These are phyloP conservation scores for Acestrorhynchus altus DNA, from an alignment of 2,797 vertebrate genomes.

Conservation along the genomic window DNA sequence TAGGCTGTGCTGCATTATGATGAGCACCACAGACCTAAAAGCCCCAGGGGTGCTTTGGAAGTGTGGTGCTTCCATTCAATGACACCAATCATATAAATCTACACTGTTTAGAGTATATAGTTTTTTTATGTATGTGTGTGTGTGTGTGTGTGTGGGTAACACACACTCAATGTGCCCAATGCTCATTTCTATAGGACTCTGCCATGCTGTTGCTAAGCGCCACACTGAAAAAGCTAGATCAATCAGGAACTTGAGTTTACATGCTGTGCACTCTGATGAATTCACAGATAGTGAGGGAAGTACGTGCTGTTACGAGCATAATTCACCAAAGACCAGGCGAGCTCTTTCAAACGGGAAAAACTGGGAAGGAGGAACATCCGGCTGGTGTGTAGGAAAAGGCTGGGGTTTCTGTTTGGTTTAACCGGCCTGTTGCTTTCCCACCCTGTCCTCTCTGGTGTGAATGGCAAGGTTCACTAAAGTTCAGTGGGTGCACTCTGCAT, in stretches of 20 bases:
- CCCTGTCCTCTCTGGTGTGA: neutral
- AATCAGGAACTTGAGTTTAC: constrained; percentile 27
- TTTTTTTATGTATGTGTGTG: neutral
- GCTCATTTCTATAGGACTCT: neutral
- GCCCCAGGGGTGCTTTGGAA: neutral
- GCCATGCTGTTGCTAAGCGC: constrained; percentile 3
- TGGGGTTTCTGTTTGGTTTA: constrained; percentile 37
- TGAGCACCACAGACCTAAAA: no score
- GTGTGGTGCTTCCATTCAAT: neutral
- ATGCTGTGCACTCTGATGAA: constrained; percentile 44
- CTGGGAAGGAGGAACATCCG: constrained; percentile 54
- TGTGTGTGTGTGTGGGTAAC: neutral
- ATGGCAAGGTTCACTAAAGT: neutral
- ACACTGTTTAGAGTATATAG: neutral
- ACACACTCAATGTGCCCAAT: neutral
- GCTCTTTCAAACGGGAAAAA: constrained; percentile 39
- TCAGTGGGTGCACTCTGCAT: neutral
- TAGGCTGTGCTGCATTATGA: no score
- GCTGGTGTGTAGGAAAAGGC: constrained; percentile 37
- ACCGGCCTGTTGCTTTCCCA: constrained; percentile 26
- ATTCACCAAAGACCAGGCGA: constrained; percentile 27
- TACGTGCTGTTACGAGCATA: constrained; percentile 47
- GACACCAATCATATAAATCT: neutral
- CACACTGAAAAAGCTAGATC: neutral
- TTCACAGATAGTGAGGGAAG: constrained; percentile 46